Conservation (phyloP, 2,113 vertebrate genomes). For the Epinephelus lanceolatus region DNA sequence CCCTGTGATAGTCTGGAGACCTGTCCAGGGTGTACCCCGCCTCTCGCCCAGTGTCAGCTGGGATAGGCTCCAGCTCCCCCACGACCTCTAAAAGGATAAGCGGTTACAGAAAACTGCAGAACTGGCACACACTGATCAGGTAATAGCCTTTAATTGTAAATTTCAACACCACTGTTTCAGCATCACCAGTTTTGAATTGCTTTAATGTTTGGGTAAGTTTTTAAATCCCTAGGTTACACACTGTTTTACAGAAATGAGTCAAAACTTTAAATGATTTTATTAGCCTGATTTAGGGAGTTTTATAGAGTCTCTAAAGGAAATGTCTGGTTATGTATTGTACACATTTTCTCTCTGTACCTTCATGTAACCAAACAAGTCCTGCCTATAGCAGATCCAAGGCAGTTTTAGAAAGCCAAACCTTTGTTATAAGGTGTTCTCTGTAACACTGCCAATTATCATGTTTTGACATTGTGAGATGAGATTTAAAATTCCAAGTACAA, state of each 20-base stretch:
- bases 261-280: neutral
- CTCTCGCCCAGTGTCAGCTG: no score
- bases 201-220: neutral
- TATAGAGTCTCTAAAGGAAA: neutral
- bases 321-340: neutral
- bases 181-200: no score
- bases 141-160: no score
- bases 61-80: no score
- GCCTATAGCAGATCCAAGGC: neutral
- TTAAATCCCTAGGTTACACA: neutral
- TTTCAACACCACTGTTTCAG: no score
- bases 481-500: constrained; percentile 57
- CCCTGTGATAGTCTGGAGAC: no score
- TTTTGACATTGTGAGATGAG: constrained; percentile 60
- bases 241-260: neutral
- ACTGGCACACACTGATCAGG: no score
- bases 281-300: neutral
- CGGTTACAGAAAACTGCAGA: no score
- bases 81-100: no score
- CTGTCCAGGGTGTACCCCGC: no score
- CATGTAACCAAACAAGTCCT: constrained; percentile 19
- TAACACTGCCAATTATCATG: constrained; percentile 50
- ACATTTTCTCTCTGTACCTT: constrained; percentile 6
- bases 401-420: constrained; percentile 57
- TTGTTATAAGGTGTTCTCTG: constrained; percentile 47